phyloP scores from a whole-genome alignment of 2,888 invertebrate genomes.

The Punctoribates punctum region DNA sequence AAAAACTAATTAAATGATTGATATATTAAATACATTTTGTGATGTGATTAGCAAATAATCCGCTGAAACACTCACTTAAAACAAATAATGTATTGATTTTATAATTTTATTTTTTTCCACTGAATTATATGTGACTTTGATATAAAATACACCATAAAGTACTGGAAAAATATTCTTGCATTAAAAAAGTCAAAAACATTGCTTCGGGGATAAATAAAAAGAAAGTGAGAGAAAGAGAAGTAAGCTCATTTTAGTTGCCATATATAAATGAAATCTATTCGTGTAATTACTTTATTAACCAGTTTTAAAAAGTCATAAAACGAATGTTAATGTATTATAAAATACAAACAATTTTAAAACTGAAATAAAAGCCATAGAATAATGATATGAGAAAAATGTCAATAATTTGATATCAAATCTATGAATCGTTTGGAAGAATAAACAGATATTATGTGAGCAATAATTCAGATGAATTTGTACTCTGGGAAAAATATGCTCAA shows the following conservation, averaged over 20 bases:
- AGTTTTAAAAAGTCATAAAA: constrained; percentile 1
- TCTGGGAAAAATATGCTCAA: background rate
- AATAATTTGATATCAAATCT: background rate
- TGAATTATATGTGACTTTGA: too few relatives aligned
- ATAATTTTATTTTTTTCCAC: too few relatives aligned
- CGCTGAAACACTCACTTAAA: too few relatives aligned
- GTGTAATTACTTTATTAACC: constrained; percentile 17
- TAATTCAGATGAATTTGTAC: background rate
- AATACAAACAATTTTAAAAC: background rate
- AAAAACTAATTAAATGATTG: too few relatives aligned
- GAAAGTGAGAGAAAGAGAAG: background rate
- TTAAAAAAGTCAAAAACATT: too few relatives aligned
- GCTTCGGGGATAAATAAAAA: background rate
- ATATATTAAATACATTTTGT: too few relatives aligned
- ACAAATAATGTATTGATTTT: too few relatives aligned
- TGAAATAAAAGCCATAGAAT: background rate
- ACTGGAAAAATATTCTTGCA: too few relatives aligned
- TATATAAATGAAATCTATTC: background rate
- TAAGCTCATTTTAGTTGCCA: background rate
- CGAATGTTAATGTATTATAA: background rate
- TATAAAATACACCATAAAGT: too few relatives aligned
- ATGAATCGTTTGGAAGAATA: too few relatives aligned
- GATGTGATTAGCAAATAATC: too few relatives aligned
- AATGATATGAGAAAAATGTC: background rate
- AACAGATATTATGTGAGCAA: too few relatives aligned